Conservation (phyloP, 2,888 invertebrate genomes). For the Cephonodes hylas region DNA sequence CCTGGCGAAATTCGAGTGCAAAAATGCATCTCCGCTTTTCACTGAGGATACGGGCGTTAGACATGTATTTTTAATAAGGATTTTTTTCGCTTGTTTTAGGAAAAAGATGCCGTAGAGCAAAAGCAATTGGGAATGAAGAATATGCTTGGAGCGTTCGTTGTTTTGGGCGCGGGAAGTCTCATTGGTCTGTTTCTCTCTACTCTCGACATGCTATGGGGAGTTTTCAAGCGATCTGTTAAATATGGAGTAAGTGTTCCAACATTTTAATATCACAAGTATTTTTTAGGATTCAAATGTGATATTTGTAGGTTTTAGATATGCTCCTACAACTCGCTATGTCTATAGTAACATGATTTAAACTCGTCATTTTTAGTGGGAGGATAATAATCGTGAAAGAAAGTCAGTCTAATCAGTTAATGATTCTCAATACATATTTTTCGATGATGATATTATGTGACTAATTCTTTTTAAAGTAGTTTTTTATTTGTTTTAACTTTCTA, state of each 20-base stretch:
- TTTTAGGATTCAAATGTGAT: not conserved
- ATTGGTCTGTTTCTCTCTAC: constrained; percentile 63
- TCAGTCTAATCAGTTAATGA: no score
- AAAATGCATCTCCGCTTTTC: no score
- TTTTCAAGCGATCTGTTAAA: constrained; percentile 70
- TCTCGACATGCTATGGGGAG: constrained; percentile 74
- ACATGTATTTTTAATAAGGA: not conserved
- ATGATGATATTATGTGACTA: not conserved
- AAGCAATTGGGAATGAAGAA: constrained; percentile 70
- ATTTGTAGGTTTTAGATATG: no score
- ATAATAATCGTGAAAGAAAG: no score
- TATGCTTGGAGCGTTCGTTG: constrained; percentile 72
- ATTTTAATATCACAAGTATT: not conserved
- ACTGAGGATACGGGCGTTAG: no score
- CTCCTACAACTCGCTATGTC: no score
- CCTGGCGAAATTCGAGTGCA: no score
- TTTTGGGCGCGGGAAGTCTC: constrained; percentile 62
- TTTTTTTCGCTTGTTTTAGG: constrained; percentile 29
- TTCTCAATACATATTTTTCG: no score
- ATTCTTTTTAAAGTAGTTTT: not conserved
- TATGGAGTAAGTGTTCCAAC: constrained; percentile 56
- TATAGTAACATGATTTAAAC: no score
- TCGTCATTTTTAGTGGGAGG: no score
- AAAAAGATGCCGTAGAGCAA: constrained; percentile 46
- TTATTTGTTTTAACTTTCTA: constrained; percentile 17